Evolutionary conservation across 2,888 invertebrate genomes (phyloP).

Genomic region (Trachelus stipa): DNA sequence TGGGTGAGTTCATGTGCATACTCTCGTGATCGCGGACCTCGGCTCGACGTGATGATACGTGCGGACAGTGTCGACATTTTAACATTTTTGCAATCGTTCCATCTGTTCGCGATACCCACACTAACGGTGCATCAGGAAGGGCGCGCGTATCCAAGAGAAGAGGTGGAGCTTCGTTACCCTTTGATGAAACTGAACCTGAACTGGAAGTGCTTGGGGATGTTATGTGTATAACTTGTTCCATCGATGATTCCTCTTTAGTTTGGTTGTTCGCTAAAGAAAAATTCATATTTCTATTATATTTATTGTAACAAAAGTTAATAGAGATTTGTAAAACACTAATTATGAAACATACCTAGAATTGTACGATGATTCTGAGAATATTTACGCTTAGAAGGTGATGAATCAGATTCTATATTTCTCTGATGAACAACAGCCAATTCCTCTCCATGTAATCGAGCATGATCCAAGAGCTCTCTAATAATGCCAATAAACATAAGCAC

Average conservation of each 20-base stretch:
- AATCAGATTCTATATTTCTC: conserved; percentile 43
- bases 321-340: not conserved
- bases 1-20: conserved; percentile 74
- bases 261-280: conserved; percentile 24
- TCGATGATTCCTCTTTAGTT: conserved; percentile 37
- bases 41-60: conserved; percentile 82
- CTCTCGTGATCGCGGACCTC: conserved; percentile 87
- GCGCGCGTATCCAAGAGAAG: conserved; percentile 66
- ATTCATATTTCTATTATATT: not conserved
- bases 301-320: not conserved
- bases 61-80: conserved; percentile 87
- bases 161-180: conserved; percentile 46
- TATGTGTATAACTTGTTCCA: conserved; percentile 41
- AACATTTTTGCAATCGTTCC: conserved; percentile 84
- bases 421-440: conserved; percentile 60
- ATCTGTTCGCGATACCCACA: conserved; percentile 79
- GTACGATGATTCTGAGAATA: conserved; percentile 28
- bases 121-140: conserved; percentile 75
- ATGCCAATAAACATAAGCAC: conserved; percentile 56
- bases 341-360: conserved; percentile 35
- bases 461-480: conserved; percentile 56
- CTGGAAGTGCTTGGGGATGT: conserved; percentile 47
- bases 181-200: conserved; percentile 54
- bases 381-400: conserved; percentile 34
- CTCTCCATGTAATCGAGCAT: conserved; percentile 58